These are phyloP conservation scores for Sparus aurata DNA, from an alignment of 2,797 vertebrate genomes.

Conservation along the genomic window DNA sequence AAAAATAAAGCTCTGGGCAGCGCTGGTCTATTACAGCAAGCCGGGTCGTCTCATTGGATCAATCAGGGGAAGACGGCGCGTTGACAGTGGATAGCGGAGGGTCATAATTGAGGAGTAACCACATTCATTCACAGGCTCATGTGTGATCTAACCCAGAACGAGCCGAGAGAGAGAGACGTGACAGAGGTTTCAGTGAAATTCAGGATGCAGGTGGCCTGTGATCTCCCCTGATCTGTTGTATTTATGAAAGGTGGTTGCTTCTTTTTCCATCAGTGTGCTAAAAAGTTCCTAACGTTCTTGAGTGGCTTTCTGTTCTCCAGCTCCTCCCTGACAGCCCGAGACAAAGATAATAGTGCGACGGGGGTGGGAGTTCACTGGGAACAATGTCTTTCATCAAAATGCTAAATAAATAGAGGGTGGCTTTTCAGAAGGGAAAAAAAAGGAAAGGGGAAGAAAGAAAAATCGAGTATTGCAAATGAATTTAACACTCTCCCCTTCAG, in stretches of 20 bases:
- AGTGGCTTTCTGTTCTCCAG: conserved; percentile 51
- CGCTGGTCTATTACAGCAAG: conserved; percentile 38
- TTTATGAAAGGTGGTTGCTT: conserved; percentile 44
- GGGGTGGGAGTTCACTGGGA: conserved; percentile 73
- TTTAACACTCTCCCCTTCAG: conserved; percentile 87
- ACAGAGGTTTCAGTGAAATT: conserved; percentile 20
- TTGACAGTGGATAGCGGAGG: conserved; percentile 27
- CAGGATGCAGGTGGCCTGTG: conserved; percentile 53
- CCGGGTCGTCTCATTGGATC: conserved; percentile 61
- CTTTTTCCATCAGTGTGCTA: conserved; percentile 34
- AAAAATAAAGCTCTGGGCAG: conserved; percentile 62
- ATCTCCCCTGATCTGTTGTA: conserved; percentile 49
- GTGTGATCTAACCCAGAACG: conserved; percentile 20
- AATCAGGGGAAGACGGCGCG: conserved; percentile 47
- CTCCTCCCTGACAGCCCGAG: conserved; percentile 72
- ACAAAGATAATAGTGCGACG: conserved; percentile 72
- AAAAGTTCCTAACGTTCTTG: conserved; percentile 64
- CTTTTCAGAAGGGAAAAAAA: conserved; percentile 45
- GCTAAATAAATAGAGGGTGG: conserved; percentile 80
- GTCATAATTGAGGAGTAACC: conserved; percentile 43
- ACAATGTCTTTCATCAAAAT: conserved; percentile 79
- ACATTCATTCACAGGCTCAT: conserved; percentile 28
- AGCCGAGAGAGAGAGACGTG: conserved; percentile 19
- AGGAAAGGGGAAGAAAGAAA: conserved; percentile 51
- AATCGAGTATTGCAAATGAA: conserved; percentile 75